Percentiles rank a stretch among this genome's conserved stretches.
These are phyloP conservation scores for Caenorhabditis tropicalis DNA, from an alignment of 1,140 invertebrate genomes.

Conservation along the genomic window DNA sequence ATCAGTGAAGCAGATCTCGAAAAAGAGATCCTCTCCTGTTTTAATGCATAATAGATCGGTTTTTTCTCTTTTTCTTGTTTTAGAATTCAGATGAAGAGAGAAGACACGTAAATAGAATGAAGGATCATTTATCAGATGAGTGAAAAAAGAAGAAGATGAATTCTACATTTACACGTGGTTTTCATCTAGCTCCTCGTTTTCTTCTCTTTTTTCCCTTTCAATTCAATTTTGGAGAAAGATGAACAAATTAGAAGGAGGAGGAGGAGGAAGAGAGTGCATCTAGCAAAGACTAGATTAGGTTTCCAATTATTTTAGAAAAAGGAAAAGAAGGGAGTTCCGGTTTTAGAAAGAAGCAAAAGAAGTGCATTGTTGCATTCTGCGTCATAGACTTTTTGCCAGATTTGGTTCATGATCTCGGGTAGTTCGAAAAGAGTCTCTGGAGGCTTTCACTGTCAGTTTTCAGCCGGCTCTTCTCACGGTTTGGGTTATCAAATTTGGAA, in stretches of 20 bases:
- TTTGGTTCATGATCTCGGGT: too few species aligned
- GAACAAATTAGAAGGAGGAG: not conserved
- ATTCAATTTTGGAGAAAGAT: not conserved
- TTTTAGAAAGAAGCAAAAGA: not conserved
- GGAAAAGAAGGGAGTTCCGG: not conserved
- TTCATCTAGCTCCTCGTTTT: not conserved
- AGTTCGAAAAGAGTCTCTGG: too few species aligned
- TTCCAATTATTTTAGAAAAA: slow-evolving; percentile 11
- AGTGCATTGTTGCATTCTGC: not conserved
- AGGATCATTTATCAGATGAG: not conserved
- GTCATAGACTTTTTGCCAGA: too few species aligned
- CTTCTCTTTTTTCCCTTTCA: not conserved
- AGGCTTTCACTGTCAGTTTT: too few species aligned
- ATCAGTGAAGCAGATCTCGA: not conserved
- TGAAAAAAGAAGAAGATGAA: not conserved
- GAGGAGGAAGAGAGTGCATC: not conserved
- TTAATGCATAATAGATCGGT: slow-evolving; percentile 30
- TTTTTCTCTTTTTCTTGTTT: too few species aligned
- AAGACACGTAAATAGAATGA: not conserved
- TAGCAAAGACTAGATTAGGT: not conserved
- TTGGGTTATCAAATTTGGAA: too few species aligned
- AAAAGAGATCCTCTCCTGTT: not conserved
- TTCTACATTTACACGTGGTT: not conserved
- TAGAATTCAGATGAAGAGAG: too few species aligned
- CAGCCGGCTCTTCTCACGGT: too few species aligned